phyloP scores from a whole-genome alignment of 1,140 invertebrate genomes.

The Orchestia grillus region DNA sequence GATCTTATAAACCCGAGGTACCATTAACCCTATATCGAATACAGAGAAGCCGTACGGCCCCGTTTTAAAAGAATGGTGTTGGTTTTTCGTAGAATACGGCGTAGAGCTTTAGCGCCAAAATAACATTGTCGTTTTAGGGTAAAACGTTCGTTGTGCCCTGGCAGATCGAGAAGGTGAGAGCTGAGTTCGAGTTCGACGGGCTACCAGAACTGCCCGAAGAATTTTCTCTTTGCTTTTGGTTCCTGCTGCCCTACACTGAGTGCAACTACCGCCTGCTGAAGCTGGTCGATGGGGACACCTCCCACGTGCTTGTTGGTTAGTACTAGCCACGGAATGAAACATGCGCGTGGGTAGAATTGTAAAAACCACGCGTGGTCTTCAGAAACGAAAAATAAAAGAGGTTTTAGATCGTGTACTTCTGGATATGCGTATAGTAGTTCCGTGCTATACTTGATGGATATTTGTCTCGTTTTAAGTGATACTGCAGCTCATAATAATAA shows the following conservation, averaged over 20 bases:
- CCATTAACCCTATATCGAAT: no score
- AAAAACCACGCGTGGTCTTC: no score
- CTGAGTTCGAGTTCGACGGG: neutral
- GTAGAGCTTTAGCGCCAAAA: neutral
- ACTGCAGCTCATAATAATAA: no score
- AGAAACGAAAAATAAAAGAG: neutral
- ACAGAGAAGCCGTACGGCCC: no score
- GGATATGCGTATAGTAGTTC: neutral
- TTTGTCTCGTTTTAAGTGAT: no score
- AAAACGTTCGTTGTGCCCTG: neutral
- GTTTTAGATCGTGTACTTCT: neutral
- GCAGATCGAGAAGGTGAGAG: neutral
- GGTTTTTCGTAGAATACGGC: neutral
- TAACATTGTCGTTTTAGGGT: neutral
- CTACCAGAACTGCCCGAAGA: neutral
- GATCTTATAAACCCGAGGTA: neutral
- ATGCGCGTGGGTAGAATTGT: neutral
- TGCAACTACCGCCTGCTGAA: conserved; percentile 1
- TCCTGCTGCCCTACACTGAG: conserved; percentile 4
- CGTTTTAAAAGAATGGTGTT: neutral
- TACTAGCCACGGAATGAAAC: neutral
- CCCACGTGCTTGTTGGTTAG: neutral
- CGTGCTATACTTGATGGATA: neutral
- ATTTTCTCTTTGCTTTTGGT: conserved; percentile 45
- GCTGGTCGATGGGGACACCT: neutral